phyloP scores from a whole-genome alignment of 2,797 vertebrate species.

The Urophycis tenuis region DNA sequence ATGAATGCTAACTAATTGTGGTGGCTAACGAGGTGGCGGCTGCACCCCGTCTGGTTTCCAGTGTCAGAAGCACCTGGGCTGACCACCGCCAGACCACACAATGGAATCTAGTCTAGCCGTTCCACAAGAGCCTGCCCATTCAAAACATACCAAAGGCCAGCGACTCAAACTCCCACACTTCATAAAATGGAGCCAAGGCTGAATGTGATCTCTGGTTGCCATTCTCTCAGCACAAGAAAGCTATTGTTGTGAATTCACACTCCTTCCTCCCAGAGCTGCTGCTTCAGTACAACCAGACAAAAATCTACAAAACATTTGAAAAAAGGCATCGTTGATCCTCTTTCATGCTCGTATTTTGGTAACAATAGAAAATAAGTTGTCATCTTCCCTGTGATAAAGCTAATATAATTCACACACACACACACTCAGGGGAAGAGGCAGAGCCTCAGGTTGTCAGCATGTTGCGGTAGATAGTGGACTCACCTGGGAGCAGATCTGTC shows the following conservation, averaged over 20 bases:
- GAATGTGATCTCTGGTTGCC: slow-evolving; percentile 45
- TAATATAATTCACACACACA: background rate
- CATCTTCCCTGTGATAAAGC: background rate
- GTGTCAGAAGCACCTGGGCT: slow-evolving; percentile 62
- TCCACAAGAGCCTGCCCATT: slow-evolving; percentile 54
- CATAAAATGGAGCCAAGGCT: slow-evolving; percentile 59
- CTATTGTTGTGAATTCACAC: slow-evolving; percentile 64
- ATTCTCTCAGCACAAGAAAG: slow-evolving; percentile 62
- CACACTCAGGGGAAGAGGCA: background rate
- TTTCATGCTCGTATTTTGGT: background rate
- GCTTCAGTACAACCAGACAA: slow-evolving; percentile 28
- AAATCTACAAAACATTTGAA: background rate
- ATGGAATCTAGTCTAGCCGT: slow-evolving; percentile 47
- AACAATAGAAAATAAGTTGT: background rate
- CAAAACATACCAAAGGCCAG: slow-evolving; percentile 54
- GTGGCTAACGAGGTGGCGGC: slow-evolving; percentile 60
- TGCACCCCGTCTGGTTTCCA: slow-evolving; percentile 48
- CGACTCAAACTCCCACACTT: slow-evolving; percentile 63
- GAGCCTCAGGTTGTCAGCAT: background rate
- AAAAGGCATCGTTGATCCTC: background rate
- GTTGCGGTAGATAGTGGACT: background rate
- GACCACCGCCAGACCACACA: slow-evolving; percentile 42
- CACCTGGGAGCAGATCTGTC: background rate
- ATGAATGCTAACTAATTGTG: slow-evolving; percentile 12
- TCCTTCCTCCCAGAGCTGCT: slow-evolving; percentile 40